Evolutionary conservation across 2,113 vertebrate genomes (phyloP), one percentile per base, ranked within the genome.

Genomic region (Solea senegalensis): DNA sequence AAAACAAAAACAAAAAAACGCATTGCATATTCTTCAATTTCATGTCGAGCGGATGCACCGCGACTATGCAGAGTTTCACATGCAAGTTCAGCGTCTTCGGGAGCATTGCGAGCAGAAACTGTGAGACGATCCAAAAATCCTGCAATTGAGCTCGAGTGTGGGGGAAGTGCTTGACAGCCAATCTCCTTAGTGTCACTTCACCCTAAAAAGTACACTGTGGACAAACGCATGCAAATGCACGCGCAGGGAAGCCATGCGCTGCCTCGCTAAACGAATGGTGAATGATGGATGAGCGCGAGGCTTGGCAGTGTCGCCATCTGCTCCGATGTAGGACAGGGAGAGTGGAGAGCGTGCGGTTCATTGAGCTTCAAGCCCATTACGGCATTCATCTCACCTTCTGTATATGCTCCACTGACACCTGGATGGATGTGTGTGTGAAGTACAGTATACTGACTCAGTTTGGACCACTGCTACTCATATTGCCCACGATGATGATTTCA

Each of bases 301-400:
- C 67, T 60, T 15, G 65, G 65, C 51, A 52, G 77, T 64, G 75
- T 64, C 69, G 64, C 86, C 88, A 86, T 88, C 82, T 89, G 88
- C 41, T 89, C 71, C 57, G 27, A 77, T 75, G 74, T 34, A 50
- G 82, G 75, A 66, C 60, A 50, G 66, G 74, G 40, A 81, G 76
- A 82, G 58, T 41, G 61, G 64, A 86, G 63, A 63, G 51, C 69
- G 72, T 4, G 48, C 40, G 61, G 85, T 87, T 89, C 85, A 74
- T 65, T 74, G 76, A 82, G 76, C 78, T 76, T 78, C 2, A 40
- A 72, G 74, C 56, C 59, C 78, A 76, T 72, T 52, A 40, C 62
- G 79, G 69, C 81, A 49, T 80, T 74, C 71, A 61, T 59, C 73
- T 84, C 70, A 88, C 66, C 43, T 72, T 72, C 80, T 69, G 69